phyloP scores from a whole-genome alignment of 1,140 invertebrate species.

The Limonius californicus region DNA sequence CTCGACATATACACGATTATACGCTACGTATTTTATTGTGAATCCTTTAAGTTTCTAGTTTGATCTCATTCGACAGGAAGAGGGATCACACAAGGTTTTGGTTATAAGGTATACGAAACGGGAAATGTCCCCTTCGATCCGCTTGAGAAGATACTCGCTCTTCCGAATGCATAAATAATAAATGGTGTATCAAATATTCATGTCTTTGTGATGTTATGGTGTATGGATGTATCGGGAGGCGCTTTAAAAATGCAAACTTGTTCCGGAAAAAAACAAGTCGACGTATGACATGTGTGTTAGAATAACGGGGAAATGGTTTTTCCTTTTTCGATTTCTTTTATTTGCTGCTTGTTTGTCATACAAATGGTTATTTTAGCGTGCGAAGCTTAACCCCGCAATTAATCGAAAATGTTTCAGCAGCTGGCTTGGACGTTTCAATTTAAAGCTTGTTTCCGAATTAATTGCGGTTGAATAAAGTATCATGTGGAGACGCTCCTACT shows the following conservation, averaged over 20 bases:
- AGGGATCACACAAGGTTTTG: constrained; percentile 6
- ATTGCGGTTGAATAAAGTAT: neutral
- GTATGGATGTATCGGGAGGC: constrained; percentile 4
- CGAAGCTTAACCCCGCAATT: too few species aligned
- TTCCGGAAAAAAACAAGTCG: neutral
- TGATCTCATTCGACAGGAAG: neutral
- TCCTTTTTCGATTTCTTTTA: too few species aligned
- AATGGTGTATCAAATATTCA: constrained; percentile 32
- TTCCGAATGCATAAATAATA: constrained; percentile 30
- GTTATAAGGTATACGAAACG: constrained; percentile 25
- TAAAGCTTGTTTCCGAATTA: neutral
- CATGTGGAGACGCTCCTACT: too few species aligned
- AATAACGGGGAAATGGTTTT: too few species aligned
- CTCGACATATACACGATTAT: too few species aligned
- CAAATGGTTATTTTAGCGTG: too few species aligned
- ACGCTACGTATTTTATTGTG: too few species aligned
- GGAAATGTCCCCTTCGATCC: constrained; percentile 26
- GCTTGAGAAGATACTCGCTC: constrained; percentile 18
- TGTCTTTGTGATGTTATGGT: constrained; percentile 27
- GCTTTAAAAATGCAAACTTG: constrained; percentile 3
- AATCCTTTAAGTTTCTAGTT: neutral
- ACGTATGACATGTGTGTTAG: too few species aligned
- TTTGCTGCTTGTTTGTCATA: too few species aligned
- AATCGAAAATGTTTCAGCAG: neutral
- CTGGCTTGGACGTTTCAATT: neutral